Base-by-base conservation (phyloP, 2,888 invertebrate genomes). In the Erebia epiphron region DNA sequence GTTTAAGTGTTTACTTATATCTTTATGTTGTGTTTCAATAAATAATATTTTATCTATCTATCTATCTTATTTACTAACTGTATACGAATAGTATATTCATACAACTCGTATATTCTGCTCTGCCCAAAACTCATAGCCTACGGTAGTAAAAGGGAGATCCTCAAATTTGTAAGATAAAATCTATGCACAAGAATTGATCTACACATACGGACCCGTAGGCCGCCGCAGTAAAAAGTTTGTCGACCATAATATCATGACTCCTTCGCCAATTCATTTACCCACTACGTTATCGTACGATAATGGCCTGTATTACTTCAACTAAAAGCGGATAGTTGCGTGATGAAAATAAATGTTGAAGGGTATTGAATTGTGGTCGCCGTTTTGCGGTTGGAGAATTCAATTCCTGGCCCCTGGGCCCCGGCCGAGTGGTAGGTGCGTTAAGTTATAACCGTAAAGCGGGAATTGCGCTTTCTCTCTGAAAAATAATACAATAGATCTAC, bases 311-410 rank as follows among this genome's bases (percentile, higher is more conserved):
- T 13, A 1, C 14, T 10, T 26, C 0, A 14, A 2, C 0, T 7
- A n/a, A 58, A 58, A 58, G 58, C n/a, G 35, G 58, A 26, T 58
- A 35, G 41, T 14, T 58, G 35, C 8, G n/a, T 35, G 58, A n/a
- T n/a, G n/a, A 35, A 3, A 35, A 58, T 35, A n/a, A 26, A 35
- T 11, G 8, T 10, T 14, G 14, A 35, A 35, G 26, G n/a, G 9
- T 58, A 58, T 41, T 13, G 61, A 41, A 46, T 11, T 18, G 61
- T 61, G 18, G 18, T 16, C 43, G 61, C 18, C 16, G 61, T 46
- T 46, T 61, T 61, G 61, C 61, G 61, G 61, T 61, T 46, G 11
- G 61, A 61, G 46, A 46, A 61, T 61, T 46, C 61, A 61, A 61
- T 61, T 18, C 43, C 18, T n/a, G n/a, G 18, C 43, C 61, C 3